A percentile compares a stretch with the other conserved stretches of the same genome.
phyloP scores from a whole-genome alignment of 2,797 vertebrate species.

The Lagorchestes hirsutus region DNA sequence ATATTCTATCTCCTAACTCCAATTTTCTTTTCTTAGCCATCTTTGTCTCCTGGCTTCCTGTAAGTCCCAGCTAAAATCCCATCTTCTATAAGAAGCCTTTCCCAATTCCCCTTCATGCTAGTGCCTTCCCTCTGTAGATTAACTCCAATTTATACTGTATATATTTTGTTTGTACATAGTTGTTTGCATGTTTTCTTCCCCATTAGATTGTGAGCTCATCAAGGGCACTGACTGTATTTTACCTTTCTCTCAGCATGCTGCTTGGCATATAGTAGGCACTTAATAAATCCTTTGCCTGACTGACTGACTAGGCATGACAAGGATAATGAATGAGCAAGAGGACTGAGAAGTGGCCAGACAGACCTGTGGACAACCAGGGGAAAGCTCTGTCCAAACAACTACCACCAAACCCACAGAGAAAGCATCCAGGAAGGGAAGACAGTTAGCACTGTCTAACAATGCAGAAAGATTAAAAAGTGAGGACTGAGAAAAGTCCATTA shows the following conservation, averaged over 20 bases:
- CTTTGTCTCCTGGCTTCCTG: background rate
- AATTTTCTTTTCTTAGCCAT: background rate
- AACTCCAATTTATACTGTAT: background rate
- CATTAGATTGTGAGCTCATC: background rate
- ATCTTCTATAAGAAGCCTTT: background rate
- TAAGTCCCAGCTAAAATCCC: background rate
- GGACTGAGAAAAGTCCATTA: background rate
- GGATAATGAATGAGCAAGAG: background rate
- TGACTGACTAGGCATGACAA: background rate
- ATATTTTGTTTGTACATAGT: background rate
- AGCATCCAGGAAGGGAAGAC: background rate
- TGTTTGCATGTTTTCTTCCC: background rate
- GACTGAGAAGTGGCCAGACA: background rate
- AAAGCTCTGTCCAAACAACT: background rate
- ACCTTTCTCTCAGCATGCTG: background rate
- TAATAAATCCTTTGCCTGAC: background rate
- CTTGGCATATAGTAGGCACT: too few relatives aligned
- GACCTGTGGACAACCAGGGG: background rate
- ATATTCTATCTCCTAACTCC: background rate
- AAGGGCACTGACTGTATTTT: background rate
- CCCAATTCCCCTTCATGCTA: background rate
- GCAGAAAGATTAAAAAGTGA: background rate
- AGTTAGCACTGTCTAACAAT: background rate
- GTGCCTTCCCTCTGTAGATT: background rate
- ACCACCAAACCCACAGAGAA: background rate